phyloP scores from a whole-genome alignment of 2,888 invertebrate species.

The Lithophane ornitopus region DNA sequence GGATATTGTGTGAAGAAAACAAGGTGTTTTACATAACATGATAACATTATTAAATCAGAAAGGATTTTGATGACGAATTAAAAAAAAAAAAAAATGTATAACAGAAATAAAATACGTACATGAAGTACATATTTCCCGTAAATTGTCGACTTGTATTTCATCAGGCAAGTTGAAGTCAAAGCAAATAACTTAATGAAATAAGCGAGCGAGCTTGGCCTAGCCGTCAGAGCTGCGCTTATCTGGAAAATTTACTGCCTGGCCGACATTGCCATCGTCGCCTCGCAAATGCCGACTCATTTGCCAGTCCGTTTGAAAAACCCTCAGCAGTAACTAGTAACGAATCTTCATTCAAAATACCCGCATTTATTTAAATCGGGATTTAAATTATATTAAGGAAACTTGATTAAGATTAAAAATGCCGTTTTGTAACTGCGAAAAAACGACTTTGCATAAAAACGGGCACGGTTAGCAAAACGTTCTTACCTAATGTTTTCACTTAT shows the following conservation, averaged over 20 bases:
- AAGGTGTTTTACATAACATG: not conserved
- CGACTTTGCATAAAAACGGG: conserved; percentile 17
- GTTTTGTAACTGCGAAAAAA: conserved; percentile 22
- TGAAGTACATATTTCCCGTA: conserved; percentile 48
- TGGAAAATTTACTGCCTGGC: conserved; percentile 87
- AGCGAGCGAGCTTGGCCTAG: conserved; percentile 82
- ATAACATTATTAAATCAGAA: conserved; percentile 14
- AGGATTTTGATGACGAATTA: not conserved
- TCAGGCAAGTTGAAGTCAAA: conserved; percentile 81
- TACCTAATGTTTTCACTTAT: conserved; percentile 41
- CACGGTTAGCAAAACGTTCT: conserved; percentile 19
- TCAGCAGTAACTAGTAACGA: conserved; percentile 76
- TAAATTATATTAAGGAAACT: conserved; percentile 25
- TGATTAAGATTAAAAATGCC: conserved; percentile 26
- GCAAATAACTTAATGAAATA: conserved; percentile 88
- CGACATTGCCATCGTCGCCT: conserved; percentile 88
- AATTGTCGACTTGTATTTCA: conserved; percentile 73
- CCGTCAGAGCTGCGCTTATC: conserved; percentile 86
- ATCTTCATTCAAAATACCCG: conserved; percentile 69
- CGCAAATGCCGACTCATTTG: conserved; percentile 86
- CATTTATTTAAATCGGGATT: conserved; percentile 44
- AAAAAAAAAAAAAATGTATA: conserved; percentile 4
- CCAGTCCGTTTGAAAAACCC: conserved; percentile 85
- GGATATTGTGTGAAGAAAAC: conserved; percentile 13
- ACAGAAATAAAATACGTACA: conserved; percentile 6